Base-by-base conservation (phyloP, 2,113 vertebrate species). In the Ailurus styani region DNA sequence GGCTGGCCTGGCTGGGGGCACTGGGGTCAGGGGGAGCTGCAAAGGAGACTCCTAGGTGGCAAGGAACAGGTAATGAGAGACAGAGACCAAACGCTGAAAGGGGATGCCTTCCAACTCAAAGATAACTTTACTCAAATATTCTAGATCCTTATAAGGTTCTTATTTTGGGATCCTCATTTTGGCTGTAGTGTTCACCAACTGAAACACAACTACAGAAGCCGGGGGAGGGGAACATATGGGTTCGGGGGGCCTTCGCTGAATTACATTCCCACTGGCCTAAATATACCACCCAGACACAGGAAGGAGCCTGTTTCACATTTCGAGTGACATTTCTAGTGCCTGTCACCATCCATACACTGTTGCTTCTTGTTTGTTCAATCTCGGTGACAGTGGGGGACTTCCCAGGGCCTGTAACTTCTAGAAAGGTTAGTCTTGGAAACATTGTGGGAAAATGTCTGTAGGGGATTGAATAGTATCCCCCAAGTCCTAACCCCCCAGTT, bases 131-230 rank as follows among this genome's bases (percentile, higher is more conserved):
- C 42, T 31, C 14, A 3, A 18, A 70, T 52, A 23, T 55, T n/a
- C 72, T 50, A 18, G 18, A 45, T 50, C n/a, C 78, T 87, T 12
- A 3, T 1, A 47, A 23, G 66, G 55, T 15, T 57, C 55, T 75
- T 68, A 88, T 64, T 94, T 93, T 11, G 78, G 88, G 70, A 62
- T 75, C 62, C 6, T 77, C 31, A 25, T 27, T 29, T 52, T 72
- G 87, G 82, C 78, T 54, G 40, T 34, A 23, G 62, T 11, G n/a
- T 64, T 84, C 42, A 37, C 18, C 40, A 10, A n/a, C 5, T 11
- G 73, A 83, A 85, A 83, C 85, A 79, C 47, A 57, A 11, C 62
- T 42, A 12, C 62, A n/a, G 73, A 55, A 60, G 18, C 31, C 7
- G 17, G 50, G 54, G 40, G 75, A 47, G 57, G 66, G 47, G 45